phyloP scores from a whole-genome alignment of 1,140 invertebrate genomes.

The Sinella curviseta region DNA sequence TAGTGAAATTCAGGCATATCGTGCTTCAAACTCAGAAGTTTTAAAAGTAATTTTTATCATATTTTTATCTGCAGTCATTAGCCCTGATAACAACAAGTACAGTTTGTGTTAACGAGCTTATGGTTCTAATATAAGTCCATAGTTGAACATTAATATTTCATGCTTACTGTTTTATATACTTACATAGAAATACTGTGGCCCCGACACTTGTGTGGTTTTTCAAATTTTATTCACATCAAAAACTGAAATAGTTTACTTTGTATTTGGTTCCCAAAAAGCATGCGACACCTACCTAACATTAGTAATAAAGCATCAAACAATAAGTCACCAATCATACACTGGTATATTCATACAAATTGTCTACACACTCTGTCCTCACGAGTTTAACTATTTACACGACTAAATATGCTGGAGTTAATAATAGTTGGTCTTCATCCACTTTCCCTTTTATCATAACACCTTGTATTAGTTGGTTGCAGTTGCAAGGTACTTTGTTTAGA shows the following conservation, averaged over 20 bases:
- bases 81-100: conserved; percentile 6
- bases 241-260: not conserved
- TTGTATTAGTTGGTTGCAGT: conserved; percentile 23
- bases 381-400: no score
- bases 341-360: no score
- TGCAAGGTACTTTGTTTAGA: conserved; percentile 20
- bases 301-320: not conserved
- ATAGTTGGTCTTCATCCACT: not conserved
- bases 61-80: conserved; percentile 24
- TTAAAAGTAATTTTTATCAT: not conserved
- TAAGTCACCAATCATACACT: no score
- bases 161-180: not conserved
- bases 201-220: conserved; percentile 20
- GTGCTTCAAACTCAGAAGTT: conserved; percentile 8
- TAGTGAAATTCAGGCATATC: conserved; percentile 7
- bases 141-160: not conserved
- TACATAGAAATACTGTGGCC: not conserved
- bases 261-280: no score
- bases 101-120: conserved; percentile 6
- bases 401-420: no score
- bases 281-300: no score
- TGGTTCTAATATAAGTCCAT: not conserved
- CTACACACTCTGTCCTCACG: no score
- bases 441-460: not conserved
- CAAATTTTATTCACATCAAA: not conserved